Conservation (phyloP, 2,888 invertebrate species). For the Drosophila buzzatii region DNA sequence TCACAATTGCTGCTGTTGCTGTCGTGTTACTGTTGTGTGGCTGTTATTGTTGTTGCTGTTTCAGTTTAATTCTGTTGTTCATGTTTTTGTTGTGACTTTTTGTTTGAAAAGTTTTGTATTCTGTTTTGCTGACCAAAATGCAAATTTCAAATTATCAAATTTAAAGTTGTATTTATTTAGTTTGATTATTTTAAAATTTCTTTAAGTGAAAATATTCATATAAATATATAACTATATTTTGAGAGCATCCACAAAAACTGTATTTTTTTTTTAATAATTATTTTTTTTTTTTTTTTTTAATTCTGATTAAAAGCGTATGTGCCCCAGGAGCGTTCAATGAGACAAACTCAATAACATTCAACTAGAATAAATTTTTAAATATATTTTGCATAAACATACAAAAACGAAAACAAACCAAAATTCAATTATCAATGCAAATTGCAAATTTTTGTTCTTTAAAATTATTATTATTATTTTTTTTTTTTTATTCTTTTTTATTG, state of each 20-base stretch:
- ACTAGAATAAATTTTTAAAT: conserved; percentile 63
- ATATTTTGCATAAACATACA: conserved; percentile 59
- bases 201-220: conserved; percentile 22
- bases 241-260: conserved; percentile 66
- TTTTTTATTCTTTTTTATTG: conserved; percentile 38
- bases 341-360: conserved; percentile 79
- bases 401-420: conserved; percentile 55
- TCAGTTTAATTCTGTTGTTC: conserved; percentile 26
- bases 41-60: conserved; percentile 34
- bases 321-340: conserved; percentile 79
- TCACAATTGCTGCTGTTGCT: neutral
- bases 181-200: conserved; percentile 21
- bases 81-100: conserved; percentile 40
- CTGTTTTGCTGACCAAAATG: conserved; percentile 53
- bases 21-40: conserved; percentile 25
- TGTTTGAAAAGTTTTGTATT: conserved; percentile 46
- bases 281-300: conserved; percentile 11
- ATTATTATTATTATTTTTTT: neutral
- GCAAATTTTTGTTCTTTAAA: conserved; percentile 23
- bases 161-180: conserved; percentile 33
- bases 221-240: conserved; percentile 51
- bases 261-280: conserved; percentile 27
- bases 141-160: conserved; percentile 53
- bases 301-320: conserved; percentile 70
- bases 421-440: conserved; percentile 70